Conservation (phyloP, 2,888 invertebrate genomes). For the Ceraclea dissimilis region DNA sequence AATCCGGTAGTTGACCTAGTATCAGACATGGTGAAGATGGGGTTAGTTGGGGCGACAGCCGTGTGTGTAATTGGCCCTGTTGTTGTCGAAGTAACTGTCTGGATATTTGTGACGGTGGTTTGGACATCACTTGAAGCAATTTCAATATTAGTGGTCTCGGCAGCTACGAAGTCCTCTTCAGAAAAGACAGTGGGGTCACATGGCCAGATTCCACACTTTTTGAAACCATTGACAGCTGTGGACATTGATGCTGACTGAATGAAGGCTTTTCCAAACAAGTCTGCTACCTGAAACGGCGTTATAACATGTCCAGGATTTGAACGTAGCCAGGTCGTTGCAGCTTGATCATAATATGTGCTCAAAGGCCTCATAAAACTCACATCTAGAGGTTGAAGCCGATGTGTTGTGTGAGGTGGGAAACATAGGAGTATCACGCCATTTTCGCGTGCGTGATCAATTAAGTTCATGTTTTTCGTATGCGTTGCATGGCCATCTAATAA, state of each 20-base stretch:
- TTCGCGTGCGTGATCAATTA: constrained; percentile 4
- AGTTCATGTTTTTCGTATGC: background rate
- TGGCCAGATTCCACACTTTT: constrained; percentile 7
- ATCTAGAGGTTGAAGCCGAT: constrained; percentile 8
- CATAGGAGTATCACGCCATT: constrained; percentile 4
- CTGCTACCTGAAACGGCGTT: background rate
- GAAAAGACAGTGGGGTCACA: background rate
- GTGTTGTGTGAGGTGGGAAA: constrained; percentile 6
- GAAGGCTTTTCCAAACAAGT: constrained; percentile 2
- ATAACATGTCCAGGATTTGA: constrained; percentile 5
- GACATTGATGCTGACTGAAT: constrained; percentile 1
- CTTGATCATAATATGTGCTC: constrained; percentile 2
- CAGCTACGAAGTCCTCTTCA: background rate
- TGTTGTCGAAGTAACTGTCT: background rate
- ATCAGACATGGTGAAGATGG: background rate
- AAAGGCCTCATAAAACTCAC: constrained; percentile 5
- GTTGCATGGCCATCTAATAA: background rate
- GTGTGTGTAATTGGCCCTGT: background rate
- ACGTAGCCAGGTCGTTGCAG: background rate
- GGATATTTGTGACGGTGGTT: too few relatives aligned
- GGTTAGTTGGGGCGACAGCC: background rate
- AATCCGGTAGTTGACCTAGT: background rate
- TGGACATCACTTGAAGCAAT: too few relatives aligned
- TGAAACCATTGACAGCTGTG: constrained; percentile 2
- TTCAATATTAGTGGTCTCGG: constrained; percentile 4